phyloP scores from a whole-genome alignment of 2,113 vertebrate genomes.

The Bettongia penicillata region DNA sequence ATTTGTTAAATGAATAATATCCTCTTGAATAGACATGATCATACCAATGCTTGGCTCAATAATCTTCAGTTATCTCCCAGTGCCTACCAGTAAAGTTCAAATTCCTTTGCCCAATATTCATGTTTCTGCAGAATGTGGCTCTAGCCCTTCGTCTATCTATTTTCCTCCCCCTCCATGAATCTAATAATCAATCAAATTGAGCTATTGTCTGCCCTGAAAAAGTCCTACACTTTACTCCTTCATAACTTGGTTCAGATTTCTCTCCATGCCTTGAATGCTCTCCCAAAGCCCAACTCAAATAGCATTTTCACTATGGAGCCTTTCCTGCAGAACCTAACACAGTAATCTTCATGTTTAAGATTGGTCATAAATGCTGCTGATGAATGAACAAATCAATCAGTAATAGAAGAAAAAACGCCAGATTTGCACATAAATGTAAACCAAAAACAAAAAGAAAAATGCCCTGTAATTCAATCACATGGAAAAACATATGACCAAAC shows the following conservation, averaged over 20 bases:
- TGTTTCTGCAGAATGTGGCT: neutral
- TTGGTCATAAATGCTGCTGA: neutral
- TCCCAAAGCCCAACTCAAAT: neutral
- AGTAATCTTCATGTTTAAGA: neutral
- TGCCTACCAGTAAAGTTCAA: neutral
- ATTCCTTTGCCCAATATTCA: neutral
- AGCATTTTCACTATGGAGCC: neutral
- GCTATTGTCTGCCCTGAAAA: neutral
- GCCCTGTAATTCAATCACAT: constrained; percentile 45
- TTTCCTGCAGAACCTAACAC: neutral
- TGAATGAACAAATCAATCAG: neutral
- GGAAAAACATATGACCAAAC: constrained; percentile 44
- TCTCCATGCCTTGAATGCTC: neutral
- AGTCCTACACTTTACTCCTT: neutral
- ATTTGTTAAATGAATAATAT: neutral
- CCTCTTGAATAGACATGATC: neutral
- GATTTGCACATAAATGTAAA: constrained; percentile 62
- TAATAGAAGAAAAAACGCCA: neutral
- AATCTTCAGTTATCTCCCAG: neutral
- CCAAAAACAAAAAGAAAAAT: constrained; percentile 63
- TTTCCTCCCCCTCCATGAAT: neutral
- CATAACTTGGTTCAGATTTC: neutral
- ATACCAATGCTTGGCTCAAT: neutral
- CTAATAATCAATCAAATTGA: neutral
- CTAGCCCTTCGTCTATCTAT: neutral